phyloP scores from a whole-genome alignment of 1,140 invertebrate genomes.

The Trichoplusia ni region DNA sequence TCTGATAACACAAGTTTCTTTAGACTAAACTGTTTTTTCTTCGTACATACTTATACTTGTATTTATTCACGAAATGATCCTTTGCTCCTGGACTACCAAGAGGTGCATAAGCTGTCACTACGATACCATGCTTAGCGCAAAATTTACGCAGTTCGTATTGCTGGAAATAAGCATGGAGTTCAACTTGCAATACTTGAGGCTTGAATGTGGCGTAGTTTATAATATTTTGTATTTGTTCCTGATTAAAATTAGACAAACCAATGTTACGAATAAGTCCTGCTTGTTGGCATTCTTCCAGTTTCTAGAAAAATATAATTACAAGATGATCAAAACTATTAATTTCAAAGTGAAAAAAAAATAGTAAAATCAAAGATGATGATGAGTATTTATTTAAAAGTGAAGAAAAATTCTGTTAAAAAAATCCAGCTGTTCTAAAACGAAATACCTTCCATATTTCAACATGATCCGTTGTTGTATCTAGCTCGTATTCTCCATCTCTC shows the following conservation, averaged over 20 bases:
- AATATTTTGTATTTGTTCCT: conserved; percentile 85
- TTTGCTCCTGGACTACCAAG: conserved; percentile 84
- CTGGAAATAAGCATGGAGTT: conserved; percentile 33
- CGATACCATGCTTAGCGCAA: conserved; percentile 87
- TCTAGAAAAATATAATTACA: conserved; percentile 70
- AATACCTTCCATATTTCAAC: conserved; percentile 89
- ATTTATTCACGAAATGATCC: conserved; percentile 78
- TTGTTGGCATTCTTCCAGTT: conserved; percentile 88
- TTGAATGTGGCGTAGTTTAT: conserved; percentile 85
- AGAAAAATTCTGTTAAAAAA: neutral
- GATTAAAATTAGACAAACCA: conserved; percentile 92
- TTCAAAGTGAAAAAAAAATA: neutral
- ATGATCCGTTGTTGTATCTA: conserved; percentile 87
- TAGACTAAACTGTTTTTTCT: no score
- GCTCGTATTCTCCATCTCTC: conserved; percentile 83
- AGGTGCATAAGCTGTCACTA: conserved; percentile 91
- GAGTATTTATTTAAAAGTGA: neutral
- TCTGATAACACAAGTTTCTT: no score
- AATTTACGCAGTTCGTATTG: conserved; percentile 84
- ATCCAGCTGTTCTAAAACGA: neutral
- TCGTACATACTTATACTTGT: conserved; percentile 76
- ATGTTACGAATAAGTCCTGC: conserved; percentile 86
- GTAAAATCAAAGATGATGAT: neutral
- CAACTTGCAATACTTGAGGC: conserved; percentile 84
- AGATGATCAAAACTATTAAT: neutral